These are phyloP conservation scores for Hydrochoerus hydrochaeris DNA, from an alignment of 2,113 vertebrate species.

Conservation along the genomic window DNA sequence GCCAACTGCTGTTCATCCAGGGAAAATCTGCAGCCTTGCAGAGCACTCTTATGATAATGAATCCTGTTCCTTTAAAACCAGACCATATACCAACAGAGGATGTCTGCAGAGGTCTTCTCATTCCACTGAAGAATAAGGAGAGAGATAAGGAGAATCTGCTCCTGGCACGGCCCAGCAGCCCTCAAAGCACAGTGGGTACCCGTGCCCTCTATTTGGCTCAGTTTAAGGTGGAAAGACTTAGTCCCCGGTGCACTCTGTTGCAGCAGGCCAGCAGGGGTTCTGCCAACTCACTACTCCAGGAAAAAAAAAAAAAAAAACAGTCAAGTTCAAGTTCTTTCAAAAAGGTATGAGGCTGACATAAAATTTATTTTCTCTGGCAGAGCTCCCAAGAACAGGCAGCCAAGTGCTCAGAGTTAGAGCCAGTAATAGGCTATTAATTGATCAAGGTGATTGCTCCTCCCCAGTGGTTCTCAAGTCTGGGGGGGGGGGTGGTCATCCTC, in stretches of 20 bases:
- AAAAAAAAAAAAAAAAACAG: neutral
- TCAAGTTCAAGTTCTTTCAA: neutral
- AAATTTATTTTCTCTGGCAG: constrained; percentile 10
- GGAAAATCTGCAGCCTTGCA: neutral
- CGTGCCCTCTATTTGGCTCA: neutral
- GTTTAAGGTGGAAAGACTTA: neutral
- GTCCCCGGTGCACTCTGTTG: neutral
- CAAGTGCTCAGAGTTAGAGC: neutral
- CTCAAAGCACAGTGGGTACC: neutral
- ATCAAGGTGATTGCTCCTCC: neutral
- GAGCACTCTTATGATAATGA: neutral
- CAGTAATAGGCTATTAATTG: neutral
- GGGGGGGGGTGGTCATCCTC: neutral
- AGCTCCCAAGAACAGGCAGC: neutral
- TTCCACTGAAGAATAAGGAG: neutral
- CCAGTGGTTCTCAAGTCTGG: neutral
- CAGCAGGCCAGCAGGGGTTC: neutral
- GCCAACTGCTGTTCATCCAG: neutral
- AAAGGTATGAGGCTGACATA: neutral
- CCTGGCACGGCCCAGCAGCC: neutral
- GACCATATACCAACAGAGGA: neutral
- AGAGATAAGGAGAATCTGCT: neutral
- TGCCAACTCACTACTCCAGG: neutral
- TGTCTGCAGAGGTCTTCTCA: neutral
- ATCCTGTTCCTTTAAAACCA: neutral